Base-by-base conservation (phyloP, 2,888 invertebrate species). In the Hipparchia semele region DNA sequence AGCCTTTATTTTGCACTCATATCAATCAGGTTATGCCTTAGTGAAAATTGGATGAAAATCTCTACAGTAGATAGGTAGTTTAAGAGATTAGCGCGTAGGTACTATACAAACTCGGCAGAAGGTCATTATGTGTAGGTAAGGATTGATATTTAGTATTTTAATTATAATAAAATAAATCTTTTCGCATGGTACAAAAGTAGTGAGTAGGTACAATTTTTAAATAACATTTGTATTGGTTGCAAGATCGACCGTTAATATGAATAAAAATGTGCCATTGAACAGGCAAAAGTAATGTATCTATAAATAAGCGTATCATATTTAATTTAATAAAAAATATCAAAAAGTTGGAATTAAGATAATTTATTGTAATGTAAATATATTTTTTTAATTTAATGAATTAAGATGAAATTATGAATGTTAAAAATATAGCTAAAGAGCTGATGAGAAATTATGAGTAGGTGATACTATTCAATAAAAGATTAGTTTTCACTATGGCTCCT, bases 111-210 rank as follows among this genome's bases (percentile, higher is more conserved):
- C 39, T 39, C 39, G 5, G 39, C 39, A 5, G 39, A 39, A 39
- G 39, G 39, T 39, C 39, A 4, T 39, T 39, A 39, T 39, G 39
- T 39, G 39, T 39, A 39, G 3, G 3, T 39, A 49, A 49, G 3
- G 49, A 8, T 46, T 61, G 46, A 6, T 79, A 49, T 13, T 8
- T 23, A 49, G 69, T 54, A 13, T 67, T n/a, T 39, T 13, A 60
- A 2, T 61, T 67, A 13, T 70, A 13, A 12, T 54, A 46, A n/a
- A 56, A 56, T 6, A 13, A 23, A 13, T 12, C 54, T 45, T 53
- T 12, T 80, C 79, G 79, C 81, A 88, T 87, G 90, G 91, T 91
- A 91, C 91, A 91, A 91, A 91, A 81, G 90, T 89, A 87, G 84
- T 79, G 82, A 75, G 70, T 73, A 66, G 77, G 76, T 77, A 79